Evolutionary conservation across 2,888 invertebrate genomes (phyloP).

Genomic region (Sarcophaga rosellei): DNA sequence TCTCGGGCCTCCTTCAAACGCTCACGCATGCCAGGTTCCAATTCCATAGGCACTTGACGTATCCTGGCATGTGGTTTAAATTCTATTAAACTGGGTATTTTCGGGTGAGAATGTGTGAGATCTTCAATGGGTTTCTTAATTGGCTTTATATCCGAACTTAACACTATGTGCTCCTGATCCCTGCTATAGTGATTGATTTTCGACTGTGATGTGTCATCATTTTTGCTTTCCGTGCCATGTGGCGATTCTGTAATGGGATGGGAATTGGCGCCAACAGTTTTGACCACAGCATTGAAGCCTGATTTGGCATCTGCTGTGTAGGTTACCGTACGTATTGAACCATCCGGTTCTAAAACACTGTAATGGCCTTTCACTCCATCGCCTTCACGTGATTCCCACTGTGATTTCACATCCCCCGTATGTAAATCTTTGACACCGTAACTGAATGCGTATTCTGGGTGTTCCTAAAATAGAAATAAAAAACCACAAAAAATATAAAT

Average conservation of each 20-base stretch:
- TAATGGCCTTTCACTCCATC: conserved; percentile 84
- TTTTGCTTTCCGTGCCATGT: conserved; percentile 72
- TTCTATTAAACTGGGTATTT: conserved; percentile 79
- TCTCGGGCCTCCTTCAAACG: conserved; percentile 74
- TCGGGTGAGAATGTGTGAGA: conserved; percentile 78
- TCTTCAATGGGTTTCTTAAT: conserved; percentile 77
- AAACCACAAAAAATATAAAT: conserved; percentile 3
- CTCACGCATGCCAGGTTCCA: conserved; percentile 76
- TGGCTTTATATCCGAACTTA: conserved; percentile 79
- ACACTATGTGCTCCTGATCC: conserved; percentile 80
- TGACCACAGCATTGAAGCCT: conserved; percentile 83
- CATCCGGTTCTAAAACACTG: conserved; percentile 86
- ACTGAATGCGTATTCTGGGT: conserved; percentile 83
- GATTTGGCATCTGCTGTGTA: conserved; percentile 83
- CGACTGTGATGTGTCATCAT: conserved; percentile 80
- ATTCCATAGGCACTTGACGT: conserved; percentile 79
- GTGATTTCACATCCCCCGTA: conserved; percentile 84
- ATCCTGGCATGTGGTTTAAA: conserved; percentile 79
- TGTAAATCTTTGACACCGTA: conserved; percentile 84
- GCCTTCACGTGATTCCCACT: conserved; percentile 84
- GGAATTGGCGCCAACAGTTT: conserved; percentile 81
- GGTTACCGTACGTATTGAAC: conserved; percentile 83
- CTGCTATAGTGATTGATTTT: conserved; percentile 81
- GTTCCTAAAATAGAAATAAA: conserved; percentile 77
- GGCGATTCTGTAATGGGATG: conserved; percentile 79